Percentiles rank a stretch among this genome's conserved stretches.
Conservation (phyloP, 1,140 invertebrate genomes). For the Rhynchophorus ferrugineus region DNA sequence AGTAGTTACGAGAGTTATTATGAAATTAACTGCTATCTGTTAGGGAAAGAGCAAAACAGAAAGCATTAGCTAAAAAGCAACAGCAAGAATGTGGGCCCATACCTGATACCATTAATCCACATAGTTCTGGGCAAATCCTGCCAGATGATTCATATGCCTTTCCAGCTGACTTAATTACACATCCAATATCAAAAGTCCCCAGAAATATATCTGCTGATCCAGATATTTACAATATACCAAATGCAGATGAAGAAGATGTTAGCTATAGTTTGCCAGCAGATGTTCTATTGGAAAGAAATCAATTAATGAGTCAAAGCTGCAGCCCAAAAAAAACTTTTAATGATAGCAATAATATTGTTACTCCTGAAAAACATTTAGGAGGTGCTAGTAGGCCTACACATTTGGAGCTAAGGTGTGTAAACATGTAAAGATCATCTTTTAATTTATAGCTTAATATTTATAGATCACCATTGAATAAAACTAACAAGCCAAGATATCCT, state of each 20-base stretch:
- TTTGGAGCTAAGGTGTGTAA: constrained; percentile 34
- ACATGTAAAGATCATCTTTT: too few species aligned
- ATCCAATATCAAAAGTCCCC: constrained; percentile 17
- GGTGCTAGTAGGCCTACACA: constrained; percentile 33
- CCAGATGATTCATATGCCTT: constrained; percentile 38
- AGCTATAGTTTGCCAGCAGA: constrained; percentile 39
- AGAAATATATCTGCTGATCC: constrained; percentile 24
- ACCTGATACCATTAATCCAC: constrained; percentile 1
- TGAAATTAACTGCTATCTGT: too few species aligned
- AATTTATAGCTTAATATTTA: constrained; percentile 1
- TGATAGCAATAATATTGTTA: constrained; percentile 5
- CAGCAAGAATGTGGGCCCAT: constrained; percentile 41
- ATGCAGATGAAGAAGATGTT: constrained; percentile 34
- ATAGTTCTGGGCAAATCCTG: constrained; percentile 31
- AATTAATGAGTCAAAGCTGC: constrained; percentile 14
- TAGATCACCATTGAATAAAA: constrained; percentile 33
- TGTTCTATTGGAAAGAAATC: constrained; percentile 21
- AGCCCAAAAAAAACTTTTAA: constrained; percentile 22
- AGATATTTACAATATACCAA: constrained; percentile 29
- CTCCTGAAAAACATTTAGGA: constrained; percentile 15
- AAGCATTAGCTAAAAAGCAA: constrained; percentile 55
- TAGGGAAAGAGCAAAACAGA: constrained; percentile 56
- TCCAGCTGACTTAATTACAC: constrained; percentile 35
- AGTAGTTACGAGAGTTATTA: not conserved
- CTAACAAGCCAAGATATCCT: constrained; percentile 34